Evolutionary conservation across 2,888 invertebrate genomes (phyloP).

Genomic region (Dichetophora obliterata): DNA sequence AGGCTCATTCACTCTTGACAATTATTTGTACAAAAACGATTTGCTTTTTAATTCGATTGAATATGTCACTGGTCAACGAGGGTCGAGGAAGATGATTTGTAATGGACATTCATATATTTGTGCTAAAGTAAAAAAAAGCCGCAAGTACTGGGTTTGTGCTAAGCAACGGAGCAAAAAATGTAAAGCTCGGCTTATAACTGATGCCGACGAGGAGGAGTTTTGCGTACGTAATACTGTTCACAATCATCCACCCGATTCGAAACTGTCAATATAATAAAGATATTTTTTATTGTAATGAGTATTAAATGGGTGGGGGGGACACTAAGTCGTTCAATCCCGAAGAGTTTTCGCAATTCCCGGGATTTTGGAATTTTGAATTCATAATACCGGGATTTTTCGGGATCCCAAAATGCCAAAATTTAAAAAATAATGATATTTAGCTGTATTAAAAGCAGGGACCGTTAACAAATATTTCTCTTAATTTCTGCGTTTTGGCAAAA

Average conservation of each 20-base stretch:
- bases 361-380: too few species aligned
- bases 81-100: slow-evolving; percentile 60
- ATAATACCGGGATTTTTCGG: too few species aligned
- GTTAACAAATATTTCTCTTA: too few species aligned
- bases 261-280: slow-evolving; percentile 6
- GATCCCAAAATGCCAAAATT: too few species aligned
- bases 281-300: not conserved
- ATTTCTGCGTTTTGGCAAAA: too few species aligned
- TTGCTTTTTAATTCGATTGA: slow-evolving; percentile 48
- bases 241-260: slow-evolving; percentile 54
- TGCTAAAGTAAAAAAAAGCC: slow-evolving; percentile 58
- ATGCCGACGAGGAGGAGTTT: slow-evolving; percentile 55
- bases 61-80: slow-evolving; percentile 61
- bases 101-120: slow-evolving; percentile 61
- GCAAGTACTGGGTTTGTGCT: slow-evolving; percentile 65
- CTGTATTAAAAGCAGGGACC: too few species aligned
- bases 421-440: too few species aligned
- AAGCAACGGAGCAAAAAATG: slow-evolving; percentile 64
- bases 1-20: slow-evolving; percentile 32
- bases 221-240: slow-evolving; percentile 58
- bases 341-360: too few species aligned
- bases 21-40: slow-evolving; percentile 23
- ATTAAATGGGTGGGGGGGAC: not conserved
- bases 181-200: slow-evolving; percentile 62
- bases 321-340: too few species aligned